phyloP scores from a whole-genome alignment of 2,797 vertebrate genomes.

The Brachyalestes nurse region DNA sequence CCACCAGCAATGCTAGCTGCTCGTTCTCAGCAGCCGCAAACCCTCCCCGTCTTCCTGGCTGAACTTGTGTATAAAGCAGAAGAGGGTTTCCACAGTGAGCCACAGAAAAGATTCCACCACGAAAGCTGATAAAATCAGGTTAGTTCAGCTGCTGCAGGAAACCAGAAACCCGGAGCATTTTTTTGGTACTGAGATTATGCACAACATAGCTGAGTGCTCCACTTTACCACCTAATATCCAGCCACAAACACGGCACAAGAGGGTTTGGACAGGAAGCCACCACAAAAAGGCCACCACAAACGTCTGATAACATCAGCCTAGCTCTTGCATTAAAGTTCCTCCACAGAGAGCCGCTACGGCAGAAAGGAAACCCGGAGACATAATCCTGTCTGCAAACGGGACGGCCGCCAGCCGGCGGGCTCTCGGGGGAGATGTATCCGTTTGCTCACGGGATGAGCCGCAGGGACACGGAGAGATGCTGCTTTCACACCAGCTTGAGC shows the following conservation, averaged over 20 bases:
- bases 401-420: constrained; percentile 22
- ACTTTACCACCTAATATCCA: neutral
- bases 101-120: constrained; percentile 1
- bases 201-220: neutral
- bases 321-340: constrained; percentile 34
- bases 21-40: neutral
- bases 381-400: constrained; percentile 60
- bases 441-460: constrained; percentile 70
- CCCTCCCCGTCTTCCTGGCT: neutral
- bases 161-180: neutral
- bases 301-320: neutral
- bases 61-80: constrained; percentile 7
- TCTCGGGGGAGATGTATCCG: constrained; percentile 60
- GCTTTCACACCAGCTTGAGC: constrained; percentile 72
- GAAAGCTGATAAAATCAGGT: constrained; percentile 4
- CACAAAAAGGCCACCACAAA: neutral
- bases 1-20: neutral
- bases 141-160: neutral
- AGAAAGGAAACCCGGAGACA: constrained; percentile 29
- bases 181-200: neutral
- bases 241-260: neutral
- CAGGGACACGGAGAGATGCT: constrained; percentile 63
- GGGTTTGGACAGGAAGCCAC: neutral
- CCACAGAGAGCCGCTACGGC: constrained; percentile 15
- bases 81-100: neutral